Evolutionary conservation across 2,888 invertebrate genomes (phyloP).

Genomic region (Scotopteryx bipunctaria): DNA sequence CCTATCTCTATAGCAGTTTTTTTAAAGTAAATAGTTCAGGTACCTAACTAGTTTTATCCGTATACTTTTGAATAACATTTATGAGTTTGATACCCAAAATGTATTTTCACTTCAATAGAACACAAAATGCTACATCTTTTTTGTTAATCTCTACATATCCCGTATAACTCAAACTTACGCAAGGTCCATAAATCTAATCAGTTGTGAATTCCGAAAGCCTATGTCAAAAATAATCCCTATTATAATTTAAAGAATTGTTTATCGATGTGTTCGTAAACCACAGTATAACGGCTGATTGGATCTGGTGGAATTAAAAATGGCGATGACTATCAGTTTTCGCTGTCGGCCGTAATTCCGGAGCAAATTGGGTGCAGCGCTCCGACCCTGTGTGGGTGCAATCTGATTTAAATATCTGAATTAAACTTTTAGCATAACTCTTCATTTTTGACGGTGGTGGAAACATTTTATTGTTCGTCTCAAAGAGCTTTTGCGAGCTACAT

Average conservation of each 20-base stretch:
- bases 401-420: slow-evolving; percentile 33
- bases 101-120: too few species aligned
- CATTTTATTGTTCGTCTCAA: neutral
- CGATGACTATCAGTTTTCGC: slow-evolving; percentile 33
- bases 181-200: too few species aligned
- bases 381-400: slow-evolving; percentile 21
- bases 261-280: slow-evolving; percentile 42
- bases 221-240: slow-evolving; percentile 1
- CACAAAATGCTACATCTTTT: too few species aligned
- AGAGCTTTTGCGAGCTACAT: neutral
- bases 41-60: too few species aligned
- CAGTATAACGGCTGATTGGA: slow-evolving; percentile 46
- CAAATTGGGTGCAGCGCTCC: slow-evolving; percentile 32
- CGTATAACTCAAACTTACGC: too few species aligned
- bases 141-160: too few species aligned
- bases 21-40: too few species aligned
- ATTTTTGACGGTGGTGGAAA: slow-evolving; percentile 11
- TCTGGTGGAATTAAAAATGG: slow-evolving; percentile 47
- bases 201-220: neutral
- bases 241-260: slow-evolving; percentile 36
- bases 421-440: slow-evolving; percentile 27
- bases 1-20: too few species aligned
- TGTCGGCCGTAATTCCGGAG: slow-evolving; percentile 30
- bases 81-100: too few species aligned
- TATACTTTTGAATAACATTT: too few species aligned